A percentile compares a stretch with the other conserved stretches of the same genome.
Evolutionary conservation across 2,113 vertebrate species (phyloP).

Genomic region (Dascyllus trimaculatus): DNA sequence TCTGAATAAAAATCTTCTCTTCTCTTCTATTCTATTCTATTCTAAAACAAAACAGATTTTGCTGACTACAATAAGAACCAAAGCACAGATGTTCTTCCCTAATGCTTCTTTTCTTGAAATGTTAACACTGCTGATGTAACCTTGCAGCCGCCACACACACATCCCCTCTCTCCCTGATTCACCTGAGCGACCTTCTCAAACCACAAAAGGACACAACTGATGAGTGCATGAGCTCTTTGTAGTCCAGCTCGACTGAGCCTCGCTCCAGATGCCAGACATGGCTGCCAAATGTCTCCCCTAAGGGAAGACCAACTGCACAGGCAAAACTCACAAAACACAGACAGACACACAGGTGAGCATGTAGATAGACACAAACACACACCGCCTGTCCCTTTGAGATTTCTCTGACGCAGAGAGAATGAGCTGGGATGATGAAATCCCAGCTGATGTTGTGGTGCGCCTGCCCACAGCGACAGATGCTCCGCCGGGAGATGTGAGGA

Average conservation of each 20-base stretch:
- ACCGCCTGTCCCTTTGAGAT: background rate
- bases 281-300: background rate
- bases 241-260: background rate
- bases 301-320: background rate
- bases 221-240: background rate
- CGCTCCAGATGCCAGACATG: conserved; percentile 23
- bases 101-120: conserved; percentile 47
- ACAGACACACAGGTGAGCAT: background rate
- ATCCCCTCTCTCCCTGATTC: conserved; percentile 70
- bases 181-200: background rate
- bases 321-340: background rate
- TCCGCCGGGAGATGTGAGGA: conserved; percentile 21
- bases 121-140: background rate
- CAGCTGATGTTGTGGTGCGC: conserved; percentile 4
- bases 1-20: no score
- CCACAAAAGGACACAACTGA: background rate
- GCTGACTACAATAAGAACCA: background rate
- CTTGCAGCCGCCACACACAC: conserved; percentile 42
- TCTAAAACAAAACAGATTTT: background rate
- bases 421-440: conserved; percentile 34
- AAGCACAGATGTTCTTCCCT: background rate
- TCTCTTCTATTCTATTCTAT: no score
- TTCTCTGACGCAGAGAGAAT: background rate
- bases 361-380: background rate
- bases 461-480: conserved; percentile 4